Evolutionary conservation across 1,140 invertebrate species (phyloP), one percentile per base, ranked within the genome.

Genomic region (Drosophila saltans): DNA sequence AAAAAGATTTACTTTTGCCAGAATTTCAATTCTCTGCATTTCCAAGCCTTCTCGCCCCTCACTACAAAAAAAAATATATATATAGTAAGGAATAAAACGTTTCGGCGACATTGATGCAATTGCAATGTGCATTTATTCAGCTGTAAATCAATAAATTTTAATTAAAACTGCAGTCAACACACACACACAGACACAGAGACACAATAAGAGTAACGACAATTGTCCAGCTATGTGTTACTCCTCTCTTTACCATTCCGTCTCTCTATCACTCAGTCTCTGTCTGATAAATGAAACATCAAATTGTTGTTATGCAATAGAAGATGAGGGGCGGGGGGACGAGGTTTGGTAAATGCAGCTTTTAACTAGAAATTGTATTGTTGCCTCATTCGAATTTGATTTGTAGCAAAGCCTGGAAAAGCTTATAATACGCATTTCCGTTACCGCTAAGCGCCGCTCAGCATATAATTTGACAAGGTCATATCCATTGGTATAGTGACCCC

Each of bases 91-190:
- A 52, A 52, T 52, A 52, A 52, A 52, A 52, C 45, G 26, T 3
- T 48, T 28, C 26, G 39, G 16, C 52, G 72, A 75, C 72, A 78
- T 78, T 71, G 76, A 78, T 84, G 66, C 81, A 72, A 72, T 61
- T 77, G 67, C 65, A 68, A 73, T 80, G 73, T 26, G 69, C 76
- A 88, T 88, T 88, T 83, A 89, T 86, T 86, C 83, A 89, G 72
- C 84, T 88, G 80, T 88, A 88, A 88, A 88, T 88, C 83, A 88
- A 88, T 88, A 88, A 88, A 88, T 88, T 88, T 88, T 83, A 88
- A 88, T 88, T 88, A 83, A 88, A 88, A 88, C 89, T 88, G 80
- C 83, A 89, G 83, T 69, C 73, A 9, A 60, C 72, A 80, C 67
- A 62, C 82, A 43, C 58, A 55, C 10, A 63, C 10, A 26, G 16